Conservation (phyloP, 2,113 vertebrate genomes). For the Tor tambroides region DNA sequence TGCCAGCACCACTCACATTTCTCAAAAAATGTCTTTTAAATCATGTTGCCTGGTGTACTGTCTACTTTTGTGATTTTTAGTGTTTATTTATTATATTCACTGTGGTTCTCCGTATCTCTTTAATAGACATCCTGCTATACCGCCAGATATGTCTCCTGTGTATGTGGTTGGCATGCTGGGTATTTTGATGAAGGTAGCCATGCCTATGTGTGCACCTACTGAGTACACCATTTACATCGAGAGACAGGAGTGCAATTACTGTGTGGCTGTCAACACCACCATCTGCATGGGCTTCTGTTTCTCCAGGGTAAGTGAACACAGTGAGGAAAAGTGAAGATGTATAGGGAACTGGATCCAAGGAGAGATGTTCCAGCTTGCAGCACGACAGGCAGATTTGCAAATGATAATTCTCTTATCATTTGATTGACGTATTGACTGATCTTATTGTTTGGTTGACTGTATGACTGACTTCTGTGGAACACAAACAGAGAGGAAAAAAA, state of each 20-base stretch:
- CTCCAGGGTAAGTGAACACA: constrained; percentile 81
- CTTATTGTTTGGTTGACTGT: no score
- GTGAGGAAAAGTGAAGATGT: background rate
- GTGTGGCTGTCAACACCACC: constrained; percentile 94
- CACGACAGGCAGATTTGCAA: background rate
- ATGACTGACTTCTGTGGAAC: background rate
- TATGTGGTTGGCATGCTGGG: constrained; percentile 79
- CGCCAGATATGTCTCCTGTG: constrained; percentile 71
- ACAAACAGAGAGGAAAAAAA: background rate
- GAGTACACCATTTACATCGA: constrained; percentile 89
- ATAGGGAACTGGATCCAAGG: no score
- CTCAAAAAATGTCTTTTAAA: background rate
- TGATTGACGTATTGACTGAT: background rate
- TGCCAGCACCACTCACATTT: background rate
- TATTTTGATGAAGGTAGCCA: constrained; percentile 76
- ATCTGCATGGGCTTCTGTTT: constrained; percentile 94
- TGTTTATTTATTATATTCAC: background rate
- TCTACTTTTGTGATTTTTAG: background rate
- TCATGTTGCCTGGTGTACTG: background rate
- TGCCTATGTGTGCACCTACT: constrained; percentile 83
- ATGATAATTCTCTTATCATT: background rate
- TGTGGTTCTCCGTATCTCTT: background rate
- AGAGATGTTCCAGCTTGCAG: background rate
- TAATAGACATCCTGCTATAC: constrained; percentile 10
- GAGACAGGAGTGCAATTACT: constrained; percentile 88